A percentile compares a stretch with the other conserved stretches of the same genome.
Evolutionary conservation across 2,113 vertebrate genomes (phyloP).

Genomic region (Maccullochella peelii): DNA sequence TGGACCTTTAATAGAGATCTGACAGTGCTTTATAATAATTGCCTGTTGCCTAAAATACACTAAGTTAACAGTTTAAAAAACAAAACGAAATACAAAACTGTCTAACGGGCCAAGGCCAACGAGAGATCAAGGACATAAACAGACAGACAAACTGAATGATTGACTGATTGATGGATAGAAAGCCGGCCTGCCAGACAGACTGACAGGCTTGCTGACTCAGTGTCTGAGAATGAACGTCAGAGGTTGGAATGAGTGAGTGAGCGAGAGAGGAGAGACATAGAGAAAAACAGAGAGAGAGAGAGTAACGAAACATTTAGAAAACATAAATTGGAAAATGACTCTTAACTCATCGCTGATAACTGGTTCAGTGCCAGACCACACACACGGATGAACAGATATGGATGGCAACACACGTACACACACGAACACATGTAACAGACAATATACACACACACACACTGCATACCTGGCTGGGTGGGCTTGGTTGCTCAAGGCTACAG

Average conservation of each 20-base stretch:
- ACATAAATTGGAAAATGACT: slow-evolving; percentile 72
- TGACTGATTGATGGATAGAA: slow-evolving; percentile 47
- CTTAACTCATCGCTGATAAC: slow-evolving; percentile 74
- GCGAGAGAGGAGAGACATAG: slow-evolving; percentile 6
- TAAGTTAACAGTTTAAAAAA: neutral
- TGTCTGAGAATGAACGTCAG: slow-evolving; percentile 70
- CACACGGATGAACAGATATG: slow-evolving; percentile 70
- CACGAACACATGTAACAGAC: slow-evolving; percentile 10
- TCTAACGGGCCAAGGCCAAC: neutral
- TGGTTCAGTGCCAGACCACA: slow-evolving; percentile 81
- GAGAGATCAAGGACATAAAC: slow-evolving; percentile 15
- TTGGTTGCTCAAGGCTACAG: slow-evolving; percentile 65
- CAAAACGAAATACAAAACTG: neutral
- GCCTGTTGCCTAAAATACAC: neutral
- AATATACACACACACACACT: slow-evolving; percentile 37
- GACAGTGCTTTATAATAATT: neutral
- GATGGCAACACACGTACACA: slow-evolving; percentile 39
- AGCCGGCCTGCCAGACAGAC: slow-evolving; percentile 56
- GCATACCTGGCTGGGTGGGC: slow-evolving; percentile 80
- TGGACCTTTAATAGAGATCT: neutral
- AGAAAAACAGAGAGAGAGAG: slow-evolving; percentile 24
- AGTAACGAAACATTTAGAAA: slow-evolving; percentile 66
- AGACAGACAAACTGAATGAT: slow-evolving; percentile 5
- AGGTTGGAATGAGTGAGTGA: slow-evolving; percentile 41
- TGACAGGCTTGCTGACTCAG: slow-evolving; percentile 68